These are phyloP conservation scores for Procapra przewalskii DNA, from an alignment of 2,113 vertebrate genomes.

Conservation along the genomic window DNA sequence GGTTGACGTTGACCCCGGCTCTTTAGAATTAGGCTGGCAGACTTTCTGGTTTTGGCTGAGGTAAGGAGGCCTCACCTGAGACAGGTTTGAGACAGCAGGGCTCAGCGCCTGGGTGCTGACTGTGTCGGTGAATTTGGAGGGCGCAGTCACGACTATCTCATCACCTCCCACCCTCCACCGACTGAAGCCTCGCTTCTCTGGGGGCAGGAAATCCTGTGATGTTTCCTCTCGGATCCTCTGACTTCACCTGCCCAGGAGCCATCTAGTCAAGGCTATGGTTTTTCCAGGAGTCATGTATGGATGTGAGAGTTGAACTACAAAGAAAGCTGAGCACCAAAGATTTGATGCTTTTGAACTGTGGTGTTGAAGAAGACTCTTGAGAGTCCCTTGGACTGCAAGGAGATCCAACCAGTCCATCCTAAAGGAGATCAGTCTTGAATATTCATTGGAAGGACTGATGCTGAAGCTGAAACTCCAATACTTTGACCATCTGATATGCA, in stretches of 20 bases:
- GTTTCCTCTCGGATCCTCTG: not conserved
- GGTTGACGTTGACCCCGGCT: fast-evolving
- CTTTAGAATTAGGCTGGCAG: not conserved
- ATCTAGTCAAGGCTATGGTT: not conserved
- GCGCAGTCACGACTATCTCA: not conserved
- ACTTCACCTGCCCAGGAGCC: not conserved
- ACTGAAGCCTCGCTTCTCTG: not conserved
- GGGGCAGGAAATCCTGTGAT: not conserved
- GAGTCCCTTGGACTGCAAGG: not conserved
- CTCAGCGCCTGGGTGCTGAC: fast-evolving
- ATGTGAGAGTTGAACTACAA: not conserved
- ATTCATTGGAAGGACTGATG: not conserved
- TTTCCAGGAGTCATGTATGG: not conserved
- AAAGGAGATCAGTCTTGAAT: not conserved
- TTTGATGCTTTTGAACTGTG: not conserved
- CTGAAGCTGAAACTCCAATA: not conserved
- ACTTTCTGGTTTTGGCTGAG: not conserved
- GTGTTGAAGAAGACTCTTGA: not conserved
- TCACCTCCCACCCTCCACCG: not conserved
- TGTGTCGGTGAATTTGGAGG: not conserved
- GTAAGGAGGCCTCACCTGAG: not conserved
- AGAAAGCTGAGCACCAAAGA: not conserved
- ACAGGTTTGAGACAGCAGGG: not conserved
- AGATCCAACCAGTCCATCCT: not conserved
- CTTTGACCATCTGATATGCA: not conserved